Percentiles rank a stretch among this genome's conserved stretches.
phyloP scores from a whole-genome alignment of 2,797 vertebrate genomes.

The Sarcophilus harrisii region DNA sequence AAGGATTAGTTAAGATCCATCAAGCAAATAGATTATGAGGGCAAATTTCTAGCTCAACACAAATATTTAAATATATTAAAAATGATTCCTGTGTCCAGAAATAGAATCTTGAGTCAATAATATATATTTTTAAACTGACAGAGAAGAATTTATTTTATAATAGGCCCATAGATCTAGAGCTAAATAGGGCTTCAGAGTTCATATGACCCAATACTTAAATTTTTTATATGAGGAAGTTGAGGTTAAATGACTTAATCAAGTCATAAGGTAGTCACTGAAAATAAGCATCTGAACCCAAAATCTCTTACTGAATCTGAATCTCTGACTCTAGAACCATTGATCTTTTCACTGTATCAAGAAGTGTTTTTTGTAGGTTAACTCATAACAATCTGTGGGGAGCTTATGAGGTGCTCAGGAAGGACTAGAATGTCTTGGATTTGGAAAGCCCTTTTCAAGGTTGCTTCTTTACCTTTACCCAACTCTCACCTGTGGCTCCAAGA shows the following conservation, averaged over 20 bases:
- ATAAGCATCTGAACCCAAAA: not conserved
- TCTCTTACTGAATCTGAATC: not conserved
- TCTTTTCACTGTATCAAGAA: not conserved
- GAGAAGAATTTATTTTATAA: not conserved
- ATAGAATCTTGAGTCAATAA: not conserved
- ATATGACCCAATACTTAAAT: not conserved
- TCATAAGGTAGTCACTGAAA: not conserved
- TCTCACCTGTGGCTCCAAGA: not conserved
- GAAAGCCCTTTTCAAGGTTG: not conserved
- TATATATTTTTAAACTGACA: not conserved
- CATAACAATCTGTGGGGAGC: not conserved
- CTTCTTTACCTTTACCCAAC: not conserved
- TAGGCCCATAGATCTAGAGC: not conserved
- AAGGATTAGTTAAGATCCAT: not conserved
- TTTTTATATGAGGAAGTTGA: not conserved
- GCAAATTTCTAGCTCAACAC: not conserved
- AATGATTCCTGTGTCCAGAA: not conserved
- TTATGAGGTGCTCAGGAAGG: not conserved
- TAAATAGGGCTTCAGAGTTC: not conserved
- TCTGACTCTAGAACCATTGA: not conserved
- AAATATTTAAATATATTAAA: not conserved
- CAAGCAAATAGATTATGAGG: not conserved
- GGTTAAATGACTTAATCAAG: too few relatives aligned
- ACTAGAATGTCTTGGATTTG: not conserved
- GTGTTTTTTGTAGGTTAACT: not conserved